Base-by-base conservation (phyloP, 2,113 vertebrate species). In the Caranx melampygus region DNA sequence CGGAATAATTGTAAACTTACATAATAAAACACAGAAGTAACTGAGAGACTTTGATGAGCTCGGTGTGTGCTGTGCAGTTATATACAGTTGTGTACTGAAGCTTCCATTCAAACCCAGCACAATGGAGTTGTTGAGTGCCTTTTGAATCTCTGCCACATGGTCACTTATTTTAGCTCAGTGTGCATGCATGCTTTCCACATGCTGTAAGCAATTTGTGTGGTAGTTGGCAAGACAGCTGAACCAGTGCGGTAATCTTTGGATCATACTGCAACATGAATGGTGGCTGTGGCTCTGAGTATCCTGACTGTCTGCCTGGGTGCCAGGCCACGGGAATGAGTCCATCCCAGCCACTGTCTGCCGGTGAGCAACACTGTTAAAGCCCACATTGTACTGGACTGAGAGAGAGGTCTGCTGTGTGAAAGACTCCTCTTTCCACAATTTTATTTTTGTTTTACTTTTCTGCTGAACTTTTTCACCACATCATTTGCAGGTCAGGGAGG, bases 161-260 rank as follows among this genome's bases (percentile, higher is more conserved):
- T 79, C 85, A 76, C 80, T 87, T 75, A 82, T 91, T 91, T 80
- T 74, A 81, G 81, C 67, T 64, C 57, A 51, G 76, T 73, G 88
- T 84, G 91, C 54, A 52, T 60, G 81, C 92, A 95, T 95, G 93
- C 90, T 91, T 95, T 95, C 94, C 94, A 92, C 89, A 93, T 94
- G 93, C 89, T 84, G 93, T 94, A 92, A 94, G 91, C 79, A 79
- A 54, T 93, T 83, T 84, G 87, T 95, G 91, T 85, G 91, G 92
- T 82, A 49, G 74, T 65, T 95, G 93, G 94, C 91, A 87, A 47
- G 72, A 74, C 82, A 44, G 87, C 79, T 49, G 79, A 88, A 75
- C 72, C 86, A 70, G 69, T 93, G 92, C 54, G 90, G 93, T 95
- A 91, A 94, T 92, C 84, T 83, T 84, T 94, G 94, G 94, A 92